Base-by-base conservation (phyloP, 1,140 invertebrate genomes). In the Drosophila subobscura region DNA sequence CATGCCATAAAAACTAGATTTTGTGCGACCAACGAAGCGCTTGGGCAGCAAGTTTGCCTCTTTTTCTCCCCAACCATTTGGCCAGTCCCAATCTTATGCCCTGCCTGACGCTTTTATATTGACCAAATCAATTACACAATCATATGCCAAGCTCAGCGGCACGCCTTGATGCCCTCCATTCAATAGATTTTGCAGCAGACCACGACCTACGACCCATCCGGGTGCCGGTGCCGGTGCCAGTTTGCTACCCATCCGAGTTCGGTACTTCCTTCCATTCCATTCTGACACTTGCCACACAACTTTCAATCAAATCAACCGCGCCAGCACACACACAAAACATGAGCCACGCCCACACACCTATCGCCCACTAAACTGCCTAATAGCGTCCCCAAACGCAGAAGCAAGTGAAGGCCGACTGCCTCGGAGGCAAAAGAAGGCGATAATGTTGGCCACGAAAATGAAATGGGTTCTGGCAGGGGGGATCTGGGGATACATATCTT, bases 81-180 rank as follows among this genome's bases (percentile, higher is more conserved):
- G 25, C 8, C 29, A 37, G 10, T 10, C 20, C 27, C 20, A 25
- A 14, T 23, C 22, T 5, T 10, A 2, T 22, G 5, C 41, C 10
- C 23, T 63, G 7, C 49, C 58, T 40, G 54, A 37, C 46, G 50
- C 16, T 50, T 53, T 59, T 66, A 65, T 76, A 79, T 83, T 85
- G 80, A 85, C 85, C 83, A 84, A 84, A 85, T 84, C 79, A 84
- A 85, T 85, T 85, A 84, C 80, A 85, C 72, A 84, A 84, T 80
- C 80, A 84, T 84, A 85, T 84, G 79, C 65, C 76, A 72, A 49
- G 79, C 80, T 44, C 50, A 63, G 54, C 57, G 78, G 54, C 78
- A 64, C 78, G 72, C 78, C 71, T 22, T 49, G 64, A 33, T 37
- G 8, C 33, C 22, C 59, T 46, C 49, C 51, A 53, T 41, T 27